These are phyloP conservation scores for Coptodon rendalli DNA, from an alignment of 2,113 vertebrate genomes.

Conservation along the genomic window DNA sequence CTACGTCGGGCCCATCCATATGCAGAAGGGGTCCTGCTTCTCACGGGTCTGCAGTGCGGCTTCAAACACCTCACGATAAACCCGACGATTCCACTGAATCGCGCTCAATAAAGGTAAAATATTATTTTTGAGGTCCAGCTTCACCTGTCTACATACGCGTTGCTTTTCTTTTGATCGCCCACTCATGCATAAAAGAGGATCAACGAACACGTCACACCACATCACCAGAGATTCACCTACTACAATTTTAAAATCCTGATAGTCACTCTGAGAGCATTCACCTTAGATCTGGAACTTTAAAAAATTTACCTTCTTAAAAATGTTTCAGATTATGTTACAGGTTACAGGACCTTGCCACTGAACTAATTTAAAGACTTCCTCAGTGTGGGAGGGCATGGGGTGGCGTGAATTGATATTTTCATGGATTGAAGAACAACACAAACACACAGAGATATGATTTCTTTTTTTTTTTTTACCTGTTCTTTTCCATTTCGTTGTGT, in stretches of 20 bases:
- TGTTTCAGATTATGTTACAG: neutral
- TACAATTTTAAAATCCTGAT: neutral
- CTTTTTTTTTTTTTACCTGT: constrained; percentile 74
- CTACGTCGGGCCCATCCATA: neutral
- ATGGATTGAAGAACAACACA: neutral
- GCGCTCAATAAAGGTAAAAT: neutral
- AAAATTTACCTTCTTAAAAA: rapidly evolving
- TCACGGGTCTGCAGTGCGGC: neutral
- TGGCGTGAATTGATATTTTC: neutral
- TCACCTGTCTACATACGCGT: neutral
- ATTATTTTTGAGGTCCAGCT: neutral
- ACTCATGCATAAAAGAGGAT: neutral
- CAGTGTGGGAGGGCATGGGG: neutral
- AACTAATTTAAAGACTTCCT: neutral
- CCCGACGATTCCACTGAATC: neutral
- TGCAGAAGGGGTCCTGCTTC: neutral
- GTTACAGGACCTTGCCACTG: neutral
- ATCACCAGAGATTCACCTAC: neutral
- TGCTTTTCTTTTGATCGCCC: neutral
- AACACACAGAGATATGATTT: neutral
- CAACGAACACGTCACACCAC: neutral
- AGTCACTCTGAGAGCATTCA: neutral
- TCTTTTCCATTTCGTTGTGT: constrained; percentile 98
- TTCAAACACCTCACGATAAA: neutral
- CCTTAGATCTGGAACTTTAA: neutral